Evolutionary conservation across 2,113 vertebrate genomes (phyloP).

Genomic region (Bostrychus sinensis): DNA sequence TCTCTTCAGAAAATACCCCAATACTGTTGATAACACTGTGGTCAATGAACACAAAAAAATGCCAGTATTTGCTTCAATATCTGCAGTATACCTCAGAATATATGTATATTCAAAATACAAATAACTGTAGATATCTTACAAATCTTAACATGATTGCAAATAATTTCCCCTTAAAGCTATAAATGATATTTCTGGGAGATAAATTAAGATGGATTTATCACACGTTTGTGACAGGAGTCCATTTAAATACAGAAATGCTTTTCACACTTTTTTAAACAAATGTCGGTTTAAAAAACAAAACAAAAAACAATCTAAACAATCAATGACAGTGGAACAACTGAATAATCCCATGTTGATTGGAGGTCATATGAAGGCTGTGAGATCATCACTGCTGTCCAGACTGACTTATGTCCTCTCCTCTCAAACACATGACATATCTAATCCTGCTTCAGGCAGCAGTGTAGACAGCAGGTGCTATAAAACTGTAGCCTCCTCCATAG

Average conservation of each 20-base stretch:
- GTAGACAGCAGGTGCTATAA: slow-evolving; percentile 84
- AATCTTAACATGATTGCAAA: slow-evolving; percentile 28
- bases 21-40: slow-evolving; percentile 16
- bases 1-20: slow-evolving; percentile 11
- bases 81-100: slow-evolving; percentile 60
- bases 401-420: not conserved
- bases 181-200: slow-evolving; percentile 27
- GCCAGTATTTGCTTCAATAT: slow-evolving; percentile 45
- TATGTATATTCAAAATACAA: slow-evolving; percentile 57
- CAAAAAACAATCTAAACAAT: too few relatives aligned
- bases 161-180: slow-evolving; percentile 24
- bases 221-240: not conserved
- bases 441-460: slow-evolving; percentile 35
- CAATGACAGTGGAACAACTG: not conserved
- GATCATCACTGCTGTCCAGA: not conserved
- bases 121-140: slow-evolving; percentile 20
- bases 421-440: not conserved
- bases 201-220: not conserved
- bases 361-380: not conserved
- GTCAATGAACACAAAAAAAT: slow-evolving; percentile 55
- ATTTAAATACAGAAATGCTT: slow-evolving; percentile 2
- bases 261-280: not conserved
- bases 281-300: not conserved
- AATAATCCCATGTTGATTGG: not conserved
- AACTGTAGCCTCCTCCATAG: slow-evolving; percentile 93